These are phyloP conservation scores for Tinea semifulvella DNA, from an alignment of 2,888 invertebrate genomes.

Conservation along the genomic window DNA sequence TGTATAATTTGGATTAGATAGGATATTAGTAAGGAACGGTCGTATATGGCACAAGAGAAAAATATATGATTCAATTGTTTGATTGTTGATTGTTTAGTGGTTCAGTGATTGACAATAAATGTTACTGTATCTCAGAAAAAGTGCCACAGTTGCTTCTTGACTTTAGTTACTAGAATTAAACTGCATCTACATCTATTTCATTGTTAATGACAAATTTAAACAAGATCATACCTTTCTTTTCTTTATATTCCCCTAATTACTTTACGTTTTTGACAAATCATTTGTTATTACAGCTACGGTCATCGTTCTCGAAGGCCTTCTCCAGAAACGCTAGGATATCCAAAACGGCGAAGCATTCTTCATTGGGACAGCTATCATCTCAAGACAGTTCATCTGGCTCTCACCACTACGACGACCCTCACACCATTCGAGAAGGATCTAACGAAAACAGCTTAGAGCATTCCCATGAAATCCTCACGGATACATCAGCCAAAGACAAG, in stretches of 20 bases:
- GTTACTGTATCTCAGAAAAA: no score
- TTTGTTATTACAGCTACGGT: constrained; percentile 73
- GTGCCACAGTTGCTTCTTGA: no score
- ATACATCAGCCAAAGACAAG: constrained; percentile 21
- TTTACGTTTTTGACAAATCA: background rate
- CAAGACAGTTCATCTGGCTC: constrained; percentile 60
- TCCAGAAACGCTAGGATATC: constrained; percentile 84
- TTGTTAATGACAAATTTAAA: background rate
- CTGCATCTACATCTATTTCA: background rate
- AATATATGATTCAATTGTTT: no score
- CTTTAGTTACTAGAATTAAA: background rate
- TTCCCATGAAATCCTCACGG: constrained; percentile 54
- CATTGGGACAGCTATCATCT: constrained; percentile 61
- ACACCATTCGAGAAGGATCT: constrained; percentile 60
- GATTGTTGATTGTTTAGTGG: no score
- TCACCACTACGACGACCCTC: constrained; percentile 60
- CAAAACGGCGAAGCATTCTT: constrained; percentile 69
- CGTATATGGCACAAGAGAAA: no score
- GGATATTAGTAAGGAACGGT: no score
- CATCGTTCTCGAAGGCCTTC: constrained; percentile 98
- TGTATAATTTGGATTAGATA: no score
- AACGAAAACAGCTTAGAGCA: constrained; percentile 64
- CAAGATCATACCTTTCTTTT: background rate
- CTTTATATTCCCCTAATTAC: background rate
- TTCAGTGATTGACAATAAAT: no score